Conservation (phyloP, 2,113 vertebrate genomes). For the Sphaerodactylus townsendi region DNA sequence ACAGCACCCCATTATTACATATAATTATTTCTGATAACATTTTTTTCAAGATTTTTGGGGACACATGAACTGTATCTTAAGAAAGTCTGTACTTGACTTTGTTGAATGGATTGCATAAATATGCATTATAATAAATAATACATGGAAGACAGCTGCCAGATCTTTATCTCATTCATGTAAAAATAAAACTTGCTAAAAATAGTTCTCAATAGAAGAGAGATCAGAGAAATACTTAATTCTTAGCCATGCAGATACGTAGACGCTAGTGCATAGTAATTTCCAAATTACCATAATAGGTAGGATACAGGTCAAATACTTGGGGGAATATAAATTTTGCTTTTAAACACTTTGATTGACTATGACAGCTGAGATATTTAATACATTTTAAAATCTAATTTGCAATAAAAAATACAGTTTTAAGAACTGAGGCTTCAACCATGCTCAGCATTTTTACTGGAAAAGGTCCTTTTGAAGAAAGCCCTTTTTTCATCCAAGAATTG, state of each 20-base stretch:
- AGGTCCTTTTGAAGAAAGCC: not conserved
- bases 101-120: constrained; percentile 8
- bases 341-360: not conserved
- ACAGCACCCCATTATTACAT: not conserved
- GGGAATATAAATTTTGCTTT: not conserved
- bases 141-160: not conserved
- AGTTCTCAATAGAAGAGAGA: not conserved
- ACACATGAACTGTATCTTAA: not conserved
- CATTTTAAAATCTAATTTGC: not conserved
- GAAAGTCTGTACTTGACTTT: not conserved
- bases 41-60: not conserved
- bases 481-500: not conserved
- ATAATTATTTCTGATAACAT: not conserved
- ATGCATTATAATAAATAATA: constrained; percentile 25
- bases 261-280: constrained; percentile 1
- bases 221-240: constrained; percentile 12
- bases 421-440: not conserved
- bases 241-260: not conserved
- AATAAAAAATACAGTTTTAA: constrained; percentile 11
- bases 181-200: constrained; percentile 33
- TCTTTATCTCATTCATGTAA: constrained; percentile 21
- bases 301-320: constrained; percentile 13
- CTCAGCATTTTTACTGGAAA: not conserved
- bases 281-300: constrained; percentile 13
- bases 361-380: not conserved